Evolutionary conservation across 2,113 vertebrate species (phyloP).

Genomic region (Poeciliopsis turrubarensis): DNA sequence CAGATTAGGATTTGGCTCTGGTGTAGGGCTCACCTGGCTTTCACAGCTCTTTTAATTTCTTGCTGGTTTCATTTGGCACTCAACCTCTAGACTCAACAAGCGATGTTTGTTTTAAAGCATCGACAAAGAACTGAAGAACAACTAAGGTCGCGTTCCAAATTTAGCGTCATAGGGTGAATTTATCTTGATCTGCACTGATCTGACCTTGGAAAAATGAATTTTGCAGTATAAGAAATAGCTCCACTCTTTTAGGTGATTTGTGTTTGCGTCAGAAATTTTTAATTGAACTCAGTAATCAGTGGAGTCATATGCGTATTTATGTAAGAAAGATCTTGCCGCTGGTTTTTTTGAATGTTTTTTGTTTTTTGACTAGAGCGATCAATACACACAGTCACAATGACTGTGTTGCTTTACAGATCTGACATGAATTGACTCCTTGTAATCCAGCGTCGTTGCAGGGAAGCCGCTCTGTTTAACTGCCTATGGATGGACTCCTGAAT

Average conservation of each 20-base stretch:
- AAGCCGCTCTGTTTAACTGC: conserved; percentile 54
- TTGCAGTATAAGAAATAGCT: not conserved
- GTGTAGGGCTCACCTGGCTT: not conserved
- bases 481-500: conserved; percentile 70
- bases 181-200: conserved; percentile 3
- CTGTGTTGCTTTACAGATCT: not conserved
- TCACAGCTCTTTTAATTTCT: not conserved
- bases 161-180: not conserved
- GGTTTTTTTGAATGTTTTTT: not conserved
- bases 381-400: not conserved
- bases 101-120: conserved; percentile 1
- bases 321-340: conserved; percentile 5
- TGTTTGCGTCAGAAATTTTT: not conserved
- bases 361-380: not conserved
- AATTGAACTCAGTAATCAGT: not conserved
- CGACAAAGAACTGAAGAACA: conserved; percentile 38
- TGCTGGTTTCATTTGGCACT: not conserved
- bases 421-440: conserved; percentile 52
- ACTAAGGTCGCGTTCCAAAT: conserved; percentile 8
- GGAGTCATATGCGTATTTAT: not conserved
- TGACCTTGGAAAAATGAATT: conserved; percentile 16
- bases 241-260: not conserved
- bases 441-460: conserved; percentile 25
- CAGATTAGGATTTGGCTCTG: not conserved
- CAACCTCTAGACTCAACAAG: not conserved